Evolutionary conservation across 2,797 vertebrate species (phyloP).

Genomic region (Helarctos malayanus): DNA sequence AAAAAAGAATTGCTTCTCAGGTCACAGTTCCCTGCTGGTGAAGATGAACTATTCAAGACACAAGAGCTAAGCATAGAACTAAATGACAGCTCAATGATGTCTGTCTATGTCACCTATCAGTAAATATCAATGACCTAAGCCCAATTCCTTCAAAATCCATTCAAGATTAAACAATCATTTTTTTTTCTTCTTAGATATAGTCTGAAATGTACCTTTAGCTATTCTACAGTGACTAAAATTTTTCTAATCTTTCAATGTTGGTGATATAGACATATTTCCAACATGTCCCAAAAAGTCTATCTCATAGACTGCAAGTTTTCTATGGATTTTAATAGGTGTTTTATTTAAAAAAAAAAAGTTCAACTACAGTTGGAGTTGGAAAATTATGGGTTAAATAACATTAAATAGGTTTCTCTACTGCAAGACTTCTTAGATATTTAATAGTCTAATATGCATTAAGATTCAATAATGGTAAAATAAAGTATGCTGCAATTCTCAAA

Average conservation of each 20-base stretch:
- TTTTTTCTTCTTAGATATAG: neutral
- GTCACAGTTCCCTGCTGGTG: neutral
- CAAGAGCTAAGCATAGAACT: neutral
- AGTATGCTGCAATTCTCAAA: neutral
- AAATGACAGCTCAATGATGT: neutral
- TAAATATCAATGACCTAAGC: neutral
- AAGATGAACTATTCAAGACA: neutral
- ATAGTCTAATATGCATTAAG: neutral
- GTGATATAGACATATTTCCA: neutral
- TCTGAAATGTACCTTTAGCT: neutral
- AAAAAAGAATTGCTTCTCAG: neutral
- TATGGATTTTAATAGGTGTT: neutral
- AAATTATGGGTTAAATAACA: neutral
- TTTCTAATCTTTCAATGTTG: neutral
- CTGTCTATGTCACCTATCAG: neutral
- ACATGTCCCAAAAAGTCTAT: neutral
- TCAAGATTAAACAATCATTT: neutral
- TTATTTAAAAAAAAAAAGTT: neutral
- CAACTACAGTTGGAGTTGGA: neutral
- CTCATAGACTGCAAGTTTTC: neutral
- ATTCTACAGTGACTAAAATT: neutral
- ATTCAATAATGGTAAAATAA: neutral
- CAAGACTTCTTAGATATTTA: neutral
- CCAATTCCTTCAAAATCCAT: conserved; percentile 3
- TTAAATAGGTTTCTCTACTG: neutral